phyloP scores from a whole-genome alignment of 2,888 invertebrate genomes.

The Chymomyza fuscimana region DNA sequence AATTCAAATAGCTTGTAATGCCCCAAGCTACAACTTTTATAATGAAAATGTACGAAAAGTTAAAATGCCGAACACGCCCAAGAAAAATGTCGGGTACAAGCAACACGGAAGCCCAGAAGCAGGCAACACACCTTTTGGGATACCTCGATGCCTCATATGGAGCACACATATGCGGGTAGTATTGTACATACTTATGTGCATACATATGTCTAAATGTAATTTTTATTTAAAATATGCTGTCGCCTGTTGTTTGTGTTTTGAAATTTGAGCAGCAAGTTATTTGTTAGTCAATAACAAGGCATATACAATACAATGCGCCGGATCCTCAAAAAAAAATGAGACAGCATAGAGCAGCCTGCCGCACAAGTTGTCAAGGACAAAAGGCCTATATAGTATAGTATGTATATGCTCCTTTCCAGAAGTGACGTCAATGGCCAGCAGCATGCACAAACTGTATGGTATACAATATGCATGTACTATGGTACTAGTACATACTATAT shows the following conservation, averaged over 20 bases:
- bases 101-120: neutral
- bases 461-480: neutral
- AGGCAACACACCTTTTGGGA: conserved; percentile 19
- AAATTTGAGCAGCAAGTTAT: conserved; percentile 35
- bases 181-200: neutral
- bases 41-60: conserved; percentile 42
- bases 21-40: conserved; percentile 26
- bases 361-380: conserved; percentile 42
- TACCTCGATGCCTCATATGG: neutral
- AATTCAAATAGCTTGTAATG: conserved; percentile 28
- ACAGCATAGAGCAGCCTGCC: conserved; percentile 27
- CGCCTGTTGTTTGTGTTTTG: conserved; percentile 15
- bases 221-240: conserved; percentile 7
- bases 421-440: conserved; percentile 42
- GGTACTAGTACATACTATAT: neutral
- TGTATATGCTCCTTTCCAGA: neutral
- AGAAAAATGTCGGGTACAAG: conserved; percentile 1
- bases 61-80: conserved; percentile 57
- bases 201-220: neutral
- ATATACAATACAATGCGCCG: neutral
- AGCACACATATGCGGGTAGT: conserved; percentile 38
- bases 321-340: neutral
- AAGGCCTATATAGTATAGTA: conserved; percentile 8
- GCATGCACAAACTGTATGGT: neutral
- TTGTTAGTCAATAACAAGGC: neutral